These are phyloP conservation scores for Syrmaticus mikado DNA, from an alignment of 2,113 vertebrate species.

Conservation along the genomic window DNA sequence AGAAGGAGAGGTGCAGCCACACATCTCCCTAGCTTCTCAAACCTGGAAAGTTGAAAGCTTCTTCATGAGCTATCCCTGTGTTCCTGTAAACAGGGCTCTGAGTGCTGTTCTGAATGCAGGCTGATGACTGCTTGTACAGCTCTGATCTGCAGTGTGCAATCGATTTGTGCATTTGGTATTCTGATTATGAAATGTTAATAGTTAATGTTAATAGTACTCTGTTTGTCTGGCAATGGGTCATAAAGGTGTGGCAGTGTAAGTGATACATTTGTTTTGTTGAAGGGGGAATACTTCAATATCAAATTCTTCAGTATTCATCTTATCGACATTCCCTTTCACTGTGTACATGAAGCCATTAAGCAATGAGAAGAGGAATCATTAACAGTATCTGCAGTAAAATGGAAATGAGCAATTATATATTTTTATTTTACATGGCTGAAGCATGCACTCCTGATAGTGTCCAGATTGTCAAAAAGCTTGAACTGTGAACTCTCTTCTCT, in stretches of 20 bases:
- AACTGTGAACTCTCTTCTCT: too few relatives aligned
- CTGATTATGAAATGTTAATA: background rate
- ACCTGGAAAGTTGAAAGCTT: background rate
- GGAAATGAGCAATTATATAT: background rate
- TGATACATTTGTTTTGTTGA: background rate
- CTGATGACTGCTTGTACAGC: accelerated
- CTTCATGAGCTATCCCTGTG: background rate
- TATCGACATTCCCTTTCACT: background rate
- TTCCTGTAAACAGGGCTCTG: background rate
- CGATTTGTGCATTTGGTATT: background rate
- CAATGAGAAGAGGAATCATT: background rate
- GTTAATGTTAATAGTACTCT: background rate
- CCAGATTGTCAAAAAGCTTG: background rate
- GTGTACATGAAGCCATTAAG: background rate
- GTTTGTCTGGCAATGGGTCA: background rate
- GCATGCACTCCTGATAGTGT: background rate
- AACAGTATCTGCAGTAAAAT: background rate
- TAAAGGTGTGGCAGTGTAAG: background rate
- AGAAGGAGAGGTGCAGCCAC: background rate
- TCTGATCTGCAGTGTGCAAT: background rate
- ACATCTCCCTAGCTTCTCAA: background rate
- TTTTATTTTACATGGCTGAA: background rate
- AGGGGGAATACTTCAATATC: background rate
- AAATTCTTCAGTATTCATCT: background rate
- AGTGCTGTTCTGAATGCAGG: background rate